Percentiles rank a stretch among this genome's conserved stretches.
phyloP scores from a whole-genome alignment of 1,140 invertebrate species.

The Sesamia nonagrioides region DNA sequence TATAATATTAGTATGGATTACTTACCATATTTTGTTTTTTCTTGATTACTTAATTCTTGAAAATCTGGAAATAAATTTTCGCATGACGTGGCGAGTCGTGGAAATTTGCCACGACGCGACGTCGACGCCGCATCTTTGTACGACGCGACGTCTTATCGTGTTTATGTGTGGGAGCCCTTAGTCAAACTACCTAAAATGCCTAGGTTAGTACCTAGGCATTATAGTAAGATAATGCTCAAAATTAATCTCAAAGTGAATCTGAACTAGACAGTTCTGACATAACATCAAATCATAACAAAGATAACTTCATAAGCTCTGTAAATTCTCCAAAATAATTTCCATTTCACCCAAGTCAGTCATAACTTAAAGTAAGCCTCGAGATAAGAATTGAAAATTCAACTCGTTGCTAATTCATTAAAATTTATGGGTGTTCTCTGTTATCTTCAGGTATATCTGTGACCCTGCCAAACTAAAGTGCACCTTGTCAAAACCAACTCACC shows the following conservation, averaged over 20 bases:
- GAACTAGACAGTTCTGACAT: conserved; percentile 25
- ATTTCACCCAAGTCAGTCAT: background rate
- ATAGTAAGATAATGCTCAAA: no score
- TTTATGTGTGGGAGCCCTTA: no score
- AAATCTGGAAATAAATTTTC: no score
- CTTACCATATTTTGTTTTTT: no score
- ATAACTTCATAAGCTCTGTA: conserved; percentile 7
- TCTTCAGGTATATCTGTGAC: conserved; percentile 49
- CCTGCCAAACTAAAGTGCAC: conserved; percentile 55
- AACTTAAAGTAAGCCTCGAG: background rate
- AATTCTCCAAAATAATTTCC: conserved; percentile 16
- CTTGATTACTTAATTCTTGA: no score
- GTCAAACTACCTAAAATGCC: no score
- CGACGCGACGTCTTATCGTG: no score
- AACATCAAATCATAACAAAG: conserved; percentile 10
- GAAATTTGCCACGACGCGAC: no score
- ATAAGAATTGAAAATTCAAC: conserved; percentile 45
- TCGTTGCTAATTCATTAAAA: conserved; percentile 11
- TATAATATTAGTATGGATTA: no score
- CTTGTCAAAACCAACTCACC: conserved; percentile 68
- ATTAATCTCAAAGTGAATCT: conserved; percentile 15
- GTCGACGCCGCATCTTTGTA: no score
- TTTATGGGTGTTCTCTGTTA: conserved; percentile 50
- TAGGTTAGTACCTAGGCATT: conserved; percentile 3
- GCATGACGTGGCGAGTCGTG: no score